These are phyloP conservation scores for Heliornis fulica DNA, from an alignment of 2,113 vertebrate species.

Conservation along the genomic window DNA sequence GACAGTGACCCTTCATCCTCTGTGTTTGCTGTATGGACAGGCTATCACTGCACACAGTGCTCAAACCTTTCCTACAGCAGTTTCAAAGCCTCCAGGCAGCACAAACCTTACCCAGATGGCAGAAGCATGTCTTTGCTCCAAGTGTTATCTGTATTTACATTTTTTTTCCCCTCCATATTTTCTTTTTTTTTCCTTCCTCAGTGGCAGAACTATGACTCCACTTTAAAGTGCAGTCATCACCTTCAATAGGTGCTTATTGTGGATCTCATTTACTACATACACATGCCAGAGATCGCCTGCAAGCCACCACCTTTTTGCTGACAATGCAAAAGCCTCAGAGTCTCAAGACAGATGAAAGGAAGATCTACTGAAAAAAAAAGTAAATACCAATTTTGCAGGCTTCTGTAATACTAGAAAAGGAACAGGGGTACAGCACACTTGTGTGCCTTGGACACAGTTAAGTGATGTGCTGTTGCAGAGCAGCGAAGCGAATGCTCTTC, in stretches of 20 bases:
- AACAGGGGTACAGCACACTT: not conserved
- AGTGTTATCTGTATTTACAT: not conserved
- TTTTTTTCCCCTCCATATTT: not conserved
- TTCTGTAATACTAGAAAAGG: not conserved
- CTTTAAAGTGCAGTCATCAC: not conserved
- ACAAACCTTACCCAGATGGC: not conserved
- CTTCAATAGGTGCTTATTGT: not conserved
- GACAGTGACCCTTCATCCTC: not conserved
- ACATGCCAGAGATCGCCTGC: not conserved
- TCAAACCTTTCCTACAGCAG: not conserved
- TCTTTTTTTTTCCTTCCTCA: not conserved
- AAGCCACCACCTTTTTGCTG: not conserved
- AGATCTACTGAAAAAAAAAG: not conserved
- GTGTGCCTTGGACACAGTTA: not conserved
- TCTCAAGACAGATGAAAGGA: not conserved
- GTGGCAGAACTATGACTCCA: not conserved
- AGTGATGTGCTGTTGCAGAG: not conserved
- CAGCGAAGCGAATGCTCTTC: not conserved
- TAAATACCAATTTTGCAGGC: not conserved
- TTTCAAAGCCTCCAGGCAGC: not conserved
- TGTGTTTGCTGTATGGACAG: fast-evolving
- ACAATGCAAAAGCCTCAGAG: not conserved
- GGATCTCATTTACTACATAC: not conserved
- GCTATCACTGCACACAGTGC: not conserved
- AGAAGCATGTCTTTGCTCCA: not conserved